phyloP scores from a whole-genome alignment of 2,888 invertebrate species.

The Orgyia antiqua region DNA sequence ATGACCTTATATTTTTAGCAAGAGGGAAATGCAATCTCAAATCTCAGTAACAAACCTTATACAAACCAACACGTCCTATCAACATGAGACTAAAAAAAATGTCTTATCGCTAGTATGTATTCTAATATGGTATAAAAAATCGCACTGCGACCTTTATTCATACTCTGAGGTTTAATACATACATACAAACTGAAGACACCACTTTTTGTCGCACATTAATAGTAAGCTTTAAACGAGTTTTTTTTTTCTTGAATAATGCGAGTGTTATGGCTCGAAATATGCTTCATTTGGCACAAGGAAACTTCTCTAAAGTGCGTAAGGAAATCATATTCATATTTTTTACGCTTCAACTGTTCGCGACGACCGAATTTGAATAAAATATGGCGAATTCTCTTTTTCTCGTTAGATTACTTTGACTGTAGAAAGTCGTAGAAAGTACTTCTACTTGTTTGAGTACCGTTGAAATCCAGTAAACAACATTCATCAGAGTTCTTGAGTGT shows the following conservation, averaged over 20 bases:
- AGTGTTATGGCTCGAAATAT: conserved; percentile 73
- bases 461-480: conserved; percentile 3
- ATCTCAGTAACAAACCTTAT: too few species aligned
- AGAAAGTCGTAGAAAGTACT: conserved; percentile 17
- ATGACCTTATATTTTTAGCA: too few species aligned
- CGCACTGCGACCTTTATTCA: too few species aligned
- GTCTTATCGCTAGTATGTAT: too few species aligned
- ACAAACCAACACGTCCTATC: too few species aligned
- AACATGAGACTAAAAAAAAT: too few species aligned
- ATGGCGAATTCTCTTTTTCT: conserved; percentile 24
- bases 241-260: conserved; percentile 65
- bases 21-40: too few species aligned
- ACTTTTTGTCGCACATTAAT: conserved; percentile 14
- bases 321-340: conserved; percentile 77
- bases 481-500: not conserved
- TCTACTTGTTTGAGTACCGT: conserved; percentile 12
- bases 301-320: conserved; percentile 63
- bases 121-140: too few species aligned
- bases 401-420: conserved; percentile 30
- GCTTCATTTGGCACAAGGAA: conserved; percentile 72
- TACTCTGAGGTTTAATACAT: too few species aligned
- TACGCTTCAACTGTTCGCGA: conserved; percentile 68
- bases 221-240: conserved; percentile 21
- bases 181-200: too few species aligned
- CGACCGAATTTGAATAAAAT: conserved; percentile 64